Evolutionary conservation across 30 jellyfish, hydroid and myxozoan genomes (phyloP).

Genomic region (Cassiopea andromeda): DNA sequence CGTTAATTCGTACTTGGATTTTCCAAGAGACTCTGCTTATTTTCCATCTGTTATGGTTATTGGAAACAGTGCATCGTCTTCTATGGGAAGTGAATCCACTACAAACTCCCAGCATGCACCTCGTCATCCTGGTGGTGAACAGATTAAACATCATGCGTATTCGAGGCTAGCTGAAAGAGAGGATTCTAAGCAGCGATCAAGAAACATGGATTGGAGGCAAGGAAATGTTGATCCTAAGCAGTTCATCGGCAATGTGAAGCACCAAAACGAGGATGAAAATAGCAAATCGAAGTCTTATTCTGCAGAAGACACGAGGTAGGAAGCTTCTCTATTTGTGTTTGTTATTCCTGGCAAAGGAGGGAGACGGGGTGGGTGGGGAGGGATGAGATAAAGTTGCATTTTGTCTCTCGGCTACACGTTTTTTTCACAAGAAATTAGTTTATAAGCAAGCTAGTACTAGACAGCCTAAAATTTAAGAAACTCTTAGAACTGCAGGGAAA

Average conservation of each 20-base stretch:
- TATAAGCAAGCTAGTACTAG: no score
- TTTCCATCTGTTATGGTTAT: constrained; percentile 36
- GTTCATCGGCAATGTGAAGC: neutral
- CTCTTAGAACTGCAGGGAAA: no score
- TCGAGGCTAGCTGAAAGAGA: constrained; percentile 1
- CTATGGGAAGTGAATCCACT: constrained; percentile 8
- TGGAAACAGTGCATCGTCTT: constrained; percentile 4
- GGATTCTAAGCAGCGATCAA: neutral
- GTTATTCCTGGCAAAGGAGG: neutral
- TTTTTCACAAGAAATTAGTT: no score
- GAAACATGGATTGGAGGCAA: neutral
- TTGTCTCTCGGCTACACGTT: no score
- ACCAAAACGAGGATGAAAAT: neutral
- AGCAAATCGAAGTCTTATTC: constrained; percentile 34
- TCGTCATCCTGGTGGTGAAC: neutral
- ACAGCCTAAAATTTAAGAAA: no score
- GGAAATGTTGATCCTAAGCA: neutral
- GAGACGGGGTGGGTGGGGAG: no score
- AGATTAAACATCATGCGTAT: neutral
- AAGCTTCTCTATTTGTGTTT: neutral
- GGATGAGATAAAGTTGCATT: no score
- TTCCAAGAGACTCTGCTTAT: constrained; percentile 22
- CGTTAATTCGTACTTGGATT: constrained; percentile 40
- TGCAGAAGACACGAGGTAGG: constrained; percentile 66
- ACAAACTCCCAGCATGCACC: neutral